Base-by-base conservation (phyloP, 2,113 vertebrate genomes). In the Tiliqua scincoides region DNA sequence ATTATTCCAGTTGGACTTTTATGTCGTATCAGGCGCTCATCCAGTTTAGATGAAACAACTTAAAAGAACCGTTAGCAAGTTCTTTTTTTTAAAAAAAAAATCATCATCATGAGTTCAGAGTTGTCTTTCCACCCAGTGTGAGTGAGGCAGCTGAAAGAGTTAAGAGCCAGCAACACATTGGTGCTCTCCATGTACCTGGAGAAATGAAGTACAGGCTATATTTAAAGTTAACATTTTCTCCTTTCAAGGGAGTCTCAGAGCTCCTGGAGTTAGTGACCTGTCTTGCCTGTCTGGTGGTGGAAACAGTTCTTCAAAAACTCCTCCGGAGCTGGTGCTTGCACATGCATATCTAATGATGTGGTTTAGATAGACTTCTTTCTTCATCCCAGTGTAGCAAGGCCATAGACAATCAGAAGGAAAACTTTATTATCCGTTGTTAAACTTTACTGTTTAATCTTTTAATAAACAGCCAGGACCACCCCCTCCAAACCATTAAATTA, bases 361-460 rank as follows among this genome's bases (percentile, higher is more conserved):
- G 61, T 14, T 0, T 63, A 90, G 70, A 57, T 86, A 65, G 84
- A 86, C 43, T 63, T 88, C 82, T 85, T 83, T 85, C 77, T 90
- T 62, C 89, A 77, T 71, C 82, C 83, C 43, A 5, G 27, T 0
- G 0, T 40, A 74, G 1, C 8, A 40, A 2, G 79, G 32, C 82
- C 93, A 93, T 92, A 27, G 91, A 94, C 87, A 82, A 91, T 65
- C 79, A 83, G 84, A 87, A 87, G 87, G 54, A 89, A 94, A 92
- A 90, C 83, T 93, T 93, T 89, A 93, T 37, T 89, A 83, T 67
- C 73, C 79, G 90, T 85, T 88, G 83, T 93, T 93, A 91, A 92
- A 94, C 65, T 93, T 93, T 91, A 92, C 87, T 90, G 78, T 89
- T 91, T 85, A 91, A 95, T 94, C 93, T 89, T 91, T 91, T 92